A percentile compares a stretch with the other conserved stretches of the same genome.
phyloP scores from a whole-genome alignment of 2,113 vertebrate species.

The Cichladusa arquata region DNA sequence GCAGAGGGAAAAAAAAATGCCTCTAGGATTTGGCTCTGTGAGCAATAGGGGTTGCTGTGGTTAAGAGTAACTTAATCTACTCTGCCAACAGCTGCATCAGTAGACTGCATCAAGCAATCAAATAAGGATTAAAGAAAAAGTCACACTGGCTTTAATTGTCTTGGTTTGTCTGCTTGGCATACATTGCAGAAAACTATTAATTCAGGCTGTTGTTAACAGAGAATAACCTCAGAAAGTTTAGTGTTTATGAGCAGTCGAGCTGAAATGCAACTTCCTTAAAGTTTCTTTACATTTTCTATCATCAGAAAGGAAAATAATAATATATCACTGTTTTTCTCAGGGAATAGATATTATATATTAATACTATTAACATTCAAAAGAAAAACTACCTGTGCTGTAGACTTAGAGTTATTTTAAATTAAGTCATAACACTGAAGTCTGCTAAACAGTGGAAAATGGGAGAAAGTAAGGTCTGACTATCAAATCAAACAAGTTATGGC shows the following conservation, averaged over 20 bases:
- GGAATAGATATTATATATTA: neutral
- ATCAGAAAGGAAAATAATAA: neutral
- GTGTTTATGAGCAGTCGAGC: neutral
- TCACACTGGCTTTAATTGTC: constrained; percentile 41
- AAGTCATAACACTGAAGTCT: neutral
- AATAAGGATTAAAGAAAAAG: constrained; percentile 60
- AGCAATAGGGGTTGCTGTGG: neutral
- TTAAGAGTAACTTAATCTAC: constrained; percentile 53
- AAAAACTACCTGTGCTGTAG: neutral
- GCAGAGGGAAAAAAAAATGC: neutral
- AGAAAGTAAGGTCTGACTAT: neutral
- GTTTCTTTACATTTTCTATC: neutral
- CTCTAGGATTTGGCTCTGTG: constrained; percentile 16
- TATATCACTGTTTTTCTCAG: neutral
- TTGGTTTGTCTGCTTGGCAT: constrained; percentile 33
- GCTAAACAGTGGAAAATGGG: neutral
- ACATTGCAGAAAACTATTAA: constrained; percentile 25
- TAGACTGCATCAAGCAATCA: constrained; percentile 57
- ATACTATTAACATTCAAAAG: neutral
- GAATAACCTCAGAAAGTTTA: neutral
- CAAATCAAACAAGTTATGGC: neutral
- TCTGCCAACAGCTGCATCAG: constrained; percentile 7
- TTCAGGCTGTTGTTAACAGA: constrained; percentile 13
- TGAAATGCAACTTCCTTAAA: neutral
- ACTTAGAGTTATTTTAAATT: neutral